Conservation (phyloP, 37 sponge, comb jelly and placozoan species). For the Chondrilla cf. caribensis region DNA sequence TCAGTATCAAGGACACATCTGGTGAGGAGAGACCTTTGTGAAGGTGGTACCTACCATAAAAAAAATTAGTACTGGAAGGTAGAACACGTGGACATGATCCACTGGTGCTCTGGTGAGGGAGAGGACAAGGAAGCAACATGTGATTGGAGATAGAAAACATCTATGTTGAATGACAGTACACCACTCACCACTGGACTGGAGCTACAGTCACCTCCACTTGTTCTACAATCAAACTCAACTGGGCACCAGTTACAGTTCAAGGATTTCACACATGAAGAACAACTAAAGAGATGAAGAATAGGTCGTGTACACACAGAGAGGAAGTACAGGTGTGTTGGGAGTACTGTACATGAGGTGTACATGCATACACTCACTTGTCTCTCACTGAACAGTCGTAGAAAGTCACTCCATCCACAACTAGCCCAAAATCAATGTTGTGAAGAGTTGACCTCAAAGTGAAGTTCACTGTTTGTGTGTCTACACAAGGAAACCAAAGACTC, state of each 20-base stretch:
- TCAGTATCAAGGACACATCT: neutral
- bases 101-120: neutral
- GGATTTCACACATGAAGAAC: neutral
- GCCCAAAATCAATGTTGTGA: neutral
- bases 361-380: neutral
- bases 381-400: constrained; percentile 3
- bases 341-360: too few relatives aligned
- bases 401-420: neutral
- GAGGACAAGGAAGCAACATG: too few relatives aligned
- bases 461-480: neutral
- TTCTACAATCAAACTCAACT: constrained; percentile 17
- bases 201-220: constrained; percentile 16
- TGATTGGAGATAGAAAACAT: too few relatives aligned
- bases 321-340: neutral
- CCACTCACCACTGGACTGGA: constrained; percentile 14
- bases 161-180: too few relatives aligned
- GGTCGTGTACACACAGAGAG: neutral
- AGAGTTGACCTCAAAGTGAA: neutral
- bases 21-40: neutral
- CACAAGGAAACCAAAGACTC: too few relatives aligned
- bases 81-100: neutral
- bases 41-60: constrained; percentile 10
- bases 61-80: neutral
- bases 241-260: constrained; percentile 23
- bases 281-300: neutral